Percentiles rank a stretch among this genome's conserved stretches.
Evolutionary conservation across 2,888 invertebrate genomes (phyloP).

Genomic region (Osmoderma eremita): DNA sequence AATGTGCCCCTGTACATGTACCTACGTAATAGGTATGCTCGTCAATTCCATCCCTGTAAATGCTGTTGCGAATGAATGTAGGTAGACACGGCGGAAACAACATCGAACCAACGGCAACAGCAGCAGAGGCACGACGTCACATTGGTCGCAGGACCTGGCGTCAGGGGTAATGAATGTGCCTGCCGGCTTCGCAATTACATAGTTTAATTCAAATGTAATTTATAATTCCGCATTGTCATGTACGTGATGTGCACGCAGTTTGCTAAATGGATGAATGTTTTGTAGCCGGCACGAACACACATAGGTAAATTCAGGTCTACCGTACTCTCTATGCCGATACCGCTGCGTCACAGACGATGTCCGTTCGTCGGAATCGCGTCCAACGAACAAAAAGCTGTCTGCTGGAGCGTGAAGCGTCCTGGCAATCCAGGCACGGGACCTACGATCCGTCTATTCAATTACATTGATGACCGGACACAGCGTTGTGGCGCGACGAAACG

Average conservation of each 20-base stretch:
- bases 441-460: slow-evolving; percentile 34
- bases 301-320: slow-evolving; percentile 51
- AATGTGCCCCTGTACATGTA: no score
- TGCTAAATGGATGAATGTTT: slow-evolving; percentile 62
- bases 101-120: slow-evolving; percentile 14
- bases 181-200: slow-evolving; percentile 65
- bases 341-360: slow-evolving; percentile 13
- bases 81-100: slow-evolving; percentile 31
- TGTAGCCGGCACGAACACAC: slow-evolving; percentile 48
- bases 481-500: slow-evolving; percentile 11
- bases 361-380: slow-evolving; percentile 19
- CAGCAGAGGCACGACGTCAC: slow-evolving; percentile 39
- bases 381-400: slow-evolving; percentile 50
- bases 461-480: slow-evolving; percentile 30
- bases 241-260: slow-evolving; percentile 62
- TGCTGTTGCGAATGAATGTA: background rate
- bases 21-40: no score
- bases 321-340: slow-evolving; percentile 5
- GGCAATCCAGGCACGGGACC: slow-evolving; percentile 7
- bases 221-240: slow-evolving; percentile 65
- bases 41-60: slow-evolving; percentile 8
- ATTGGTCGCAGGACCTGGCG: slow-evolving; percentile 26
- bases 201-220: slow-evolving; percentile 66
- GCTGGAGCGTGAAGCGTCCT: slow-evolving; percentile 49
- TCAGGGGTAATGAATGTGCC: slow-evolving; percentile 62